phyloP scores from a whole-genome alignment of 1,140 invertebrate species.

The Uloborus diversus region DNA sequence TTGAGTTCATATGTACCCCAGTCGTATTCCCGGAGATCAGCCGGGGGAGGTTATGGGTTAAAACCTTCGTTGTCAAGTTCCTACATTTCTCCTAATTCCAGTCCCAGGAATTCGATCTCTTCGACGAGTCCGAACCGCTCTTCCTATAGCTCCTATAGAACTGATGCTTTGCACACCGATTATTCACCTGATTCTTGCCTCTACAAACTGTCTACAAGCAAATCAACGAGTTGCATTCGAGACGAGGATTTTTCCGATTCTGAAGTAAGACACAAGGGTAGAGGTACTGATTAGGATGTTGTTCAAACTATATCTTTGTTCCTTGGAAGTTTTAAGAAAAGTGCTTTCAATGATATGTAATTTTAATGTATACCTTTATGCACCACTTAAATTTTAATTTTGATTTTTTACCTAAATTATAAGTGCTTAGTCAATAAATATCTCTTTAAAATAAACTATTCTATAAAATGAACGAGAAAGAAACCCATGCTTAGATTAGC shows the following conservation, averaged over 20 bases:
- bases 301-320: too few species aligned
- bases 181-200: slow-evolving; percentile 11
- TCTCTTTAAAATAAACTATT: too few species aligned
- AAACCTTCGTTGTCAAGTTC: slow-evolving; percentile 19
- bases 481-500: too few species aligned
- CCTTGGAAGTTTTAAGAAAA: too few species aligned
- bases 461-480: too few species aligned
- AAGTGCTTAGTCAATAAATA: too few species aligned
- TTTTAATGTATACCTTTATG: too few species aligned
- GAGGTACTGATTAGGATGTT: too few species aligned
- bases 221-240: slow-evolving; percentile 25
- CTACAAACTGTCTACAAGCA: slow-evolving; percentile 33
- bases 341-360: too few species aligned
- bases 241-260: slow-evolving; percentile 3
- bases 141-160: slow-evolving; percentile 25
- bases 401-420: too few species aligned
- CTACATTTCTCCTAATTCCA: slow-evolving; percentile 36
- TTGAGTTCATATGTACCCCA: slow-evolving; percentile 5
- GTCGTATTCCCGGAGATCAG: slow-evolving; percentile 10
- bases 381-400: too few species aligned
- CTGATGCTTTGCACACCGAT: not conserved
- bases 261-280: slow-evolving; percentile 40
- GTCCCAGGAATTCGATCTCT: slow-evolving; percentile 43
- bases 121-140: slow-evolving; percentile 5
- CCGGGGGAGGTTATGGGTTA: slow-evolving; percentile 26